Conservation (phyloP, 2,888 invertebrate genomes). For the Ectobius pallidus region DNA sequence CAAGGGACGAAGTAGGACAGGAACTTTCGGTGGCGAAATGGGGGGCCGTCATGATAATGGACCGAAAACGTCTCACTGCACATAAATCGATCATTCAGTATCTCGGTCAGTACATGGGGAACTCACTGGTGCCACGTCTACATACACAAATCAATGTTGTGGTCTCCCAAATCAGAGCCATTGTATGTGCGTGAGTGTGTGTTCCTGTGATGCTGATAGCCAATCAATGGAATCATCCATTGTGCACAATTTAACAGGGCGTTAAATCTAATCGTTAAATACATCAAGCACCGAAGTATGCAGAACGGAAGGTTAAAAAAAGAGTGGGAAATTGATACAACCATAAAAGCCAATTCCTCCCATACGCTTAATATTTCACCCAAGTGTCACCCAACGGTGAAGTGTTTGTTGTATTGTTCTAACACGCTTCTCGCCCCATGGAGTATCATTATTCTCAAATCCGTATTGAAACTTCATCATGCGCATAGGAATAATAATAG, state of each 20-base stretch:
- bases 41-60: no score
- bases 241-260: constrained; percentile 1
- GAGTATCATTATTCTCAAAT: no score
- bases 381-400: no score
- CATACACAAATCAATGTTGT: constrained; percentile 21
- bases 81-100: constrained; percentile 2
- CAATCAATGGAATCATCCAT: not conserved
- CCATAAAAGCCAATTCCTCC: no score
- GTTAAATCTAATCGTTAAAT: constrained; percentile 21
- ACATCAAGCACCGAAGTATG: not conserved
- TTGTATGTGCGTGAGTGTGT: not conserved
- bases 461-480: no score
- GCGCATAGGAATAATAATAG: no score
- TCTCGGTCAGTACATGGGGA: constrained; percentile 6
- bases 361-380: no score
- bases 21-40: no score
- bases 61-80: not conserved
- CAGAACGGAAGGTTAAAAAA: not conserved
- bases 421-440: no score
- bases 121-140: constrained; percentile 3
- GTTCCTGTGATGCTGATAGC: not conserved
- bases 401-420: no score
- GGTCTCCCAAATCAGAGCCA: constrained; percentile 22
- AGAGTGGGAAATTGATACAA: no score
- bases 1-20: no score